Evolutionary conservation across 2,797 vertebrate species (phyloP), one percentile per base, ranked within the genome.

Genomic region (Lepidocolaptes lacrymiger): DNA sequence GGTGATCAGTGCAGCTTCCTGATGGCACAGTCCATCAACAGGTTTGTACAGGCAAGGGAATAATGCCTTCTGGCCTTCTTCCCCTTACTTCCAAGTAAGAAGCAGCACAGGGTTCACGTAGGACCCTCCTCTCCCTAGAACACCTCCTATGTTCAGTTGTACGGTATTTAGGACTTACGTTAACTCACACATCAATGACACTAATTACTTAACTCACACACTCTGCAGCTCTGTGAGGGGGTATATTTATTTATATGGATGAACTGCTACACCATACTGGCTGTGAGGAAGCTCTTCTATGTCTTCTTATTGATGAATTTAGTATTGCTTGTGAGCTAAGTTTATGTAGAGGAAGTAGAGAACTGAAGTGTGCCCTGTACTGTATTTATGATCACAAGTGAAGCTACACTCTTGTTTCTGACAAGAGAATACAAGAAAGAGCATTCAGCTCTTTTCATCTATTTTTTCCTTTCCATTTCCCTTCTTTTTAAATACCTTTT

Each of bases 401-500:
- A 85, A 89, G 63, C 37, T 85, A 37, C 12, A 4, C 34, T 69
- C 26, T 69, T 85, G 5, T 7, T 76, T 89, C n/a, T 86, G 44
- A 81, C 44, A 78, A 63, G 16, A 83, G 18, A 81, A 77, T 54
- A 61, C 13, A 96, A 92, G 49, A 91, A 91, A 91, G 54, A 92
- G 19, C 36, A 81, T 76, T 63, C 55, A 67, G 10, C 23, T 84
- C 48, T 86, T 93, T 80, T 84, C 1, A 81, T 90, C 41, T 85
- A 32, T 2, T 46, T 74, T 54, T 28, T 26, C 27, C 41, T 64
- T 90, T 75, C 54, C 8, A 14, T 49, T 93, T 91, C 37, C 56
- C 12, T 28, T 63, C 27, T 79, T 81, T 92, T 59, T 3, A 71
- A 74, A 75, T 69, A 8, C 9, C 20, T 81, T 64, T 74, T 75